Percentiles rank a stretch among this genome's conserved stretches.
Conservation (phyloP, 2,113 vertebrate species). For the Nansenia antarctica region DNA sequence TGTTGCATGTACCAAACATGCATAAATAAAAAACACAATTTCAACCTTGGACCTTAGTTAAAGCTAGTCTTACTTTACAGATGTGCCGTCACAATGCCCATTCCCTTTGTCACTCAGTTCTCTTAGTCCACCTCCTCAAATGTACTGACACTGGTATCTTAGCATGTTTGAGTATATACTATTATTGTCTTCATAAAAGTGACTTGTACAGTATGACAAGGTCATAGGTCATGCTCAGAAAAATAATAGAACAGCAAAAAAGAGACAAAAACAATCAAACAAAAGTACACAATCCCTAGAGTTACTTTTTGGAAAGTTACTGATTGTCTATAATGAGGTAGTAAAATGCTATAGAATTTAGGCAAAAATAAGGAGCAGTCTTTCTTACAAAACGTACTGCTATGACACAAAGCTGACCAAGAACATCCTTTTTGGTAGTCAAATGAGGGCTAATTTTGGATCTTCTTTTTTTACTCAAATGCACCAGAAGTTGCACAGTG, state of each 20-base stretch:
- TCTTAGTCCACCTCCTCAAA: background rate
- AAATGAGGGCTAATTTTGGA: background rate
- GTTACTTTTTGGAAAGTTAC: background rate
- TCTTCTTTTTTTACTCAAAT: background rate
- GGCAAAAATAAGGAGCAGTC: background rate
- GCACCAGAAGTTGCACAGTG: background rate
- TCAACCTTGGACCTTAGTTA: background rate
- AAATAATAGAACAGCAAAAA: background rate
- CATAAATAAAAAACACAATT: background rate
- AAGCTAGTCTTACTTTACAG: background rate
- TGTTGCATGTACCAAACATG: background rate
- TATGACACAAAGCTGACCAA: background rate
- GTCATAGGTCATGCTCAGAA: background rate
- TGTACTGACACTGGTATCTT: background rate
- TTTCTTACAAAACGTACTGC: background rate
- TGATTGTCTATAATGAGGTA: background rate
- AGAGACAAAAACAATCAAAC: background rate
- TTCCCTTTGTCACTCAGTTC: background rate
- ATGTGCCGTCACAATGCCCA: background rate
- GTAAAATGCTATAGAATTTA: background rate
- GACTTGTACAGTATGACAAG: background rate
- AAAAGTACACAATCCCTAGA: background rate
- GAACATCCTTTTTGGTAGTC: background rate
- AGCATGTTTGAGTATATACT: background rate
- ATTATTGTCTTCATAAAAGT: no score